These are phyloP conservation scores for Albula glossodonta DNA, from an alignment of 2,113 vertebrate genomes.

Conservation along the genomic window DNA sequence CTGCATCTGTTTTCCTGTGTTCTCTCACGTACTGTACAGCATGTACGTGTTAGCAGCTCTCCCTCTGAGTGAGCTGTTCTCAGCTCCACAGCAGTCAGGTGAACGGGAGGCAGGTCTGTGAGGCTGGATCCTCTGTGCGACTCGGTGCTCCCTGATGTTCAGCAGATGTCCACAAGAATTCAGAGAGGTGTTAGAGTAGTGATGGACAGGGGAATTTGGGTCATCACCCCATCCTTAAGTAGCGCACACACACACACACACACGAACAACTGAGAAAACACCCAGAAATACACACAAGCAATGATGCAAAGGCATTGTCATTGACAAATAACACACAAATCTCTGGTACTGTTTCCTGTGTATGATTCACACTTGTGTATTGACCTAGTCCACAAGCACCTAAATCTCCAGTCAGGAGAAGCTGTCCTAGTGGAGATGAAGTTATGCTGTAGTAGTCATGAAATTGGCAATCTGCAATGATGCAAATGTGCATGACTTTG, in stretches of 20 bases:
- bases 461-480: too few species aligned
- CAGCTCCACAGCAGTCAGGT: neutral
- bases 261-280: neutral
- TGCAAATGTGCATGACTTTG: too few species aligned
- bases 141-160: neutral
- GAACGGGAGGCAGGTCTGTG: neutral
- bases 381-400: too few species aligned
- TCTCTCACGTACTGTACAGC: neutral
- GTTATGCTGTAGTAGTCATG: too few species aligned
- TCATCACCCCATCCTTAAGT: neutral
- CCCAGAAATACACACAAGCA: neutral
- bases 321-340: too few species aligned
- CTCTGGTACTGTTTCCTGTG: too few species aligned
- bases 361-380: too few species aligned
- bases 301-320: neutral
- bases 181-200: constrained; percentile 14
- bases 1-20: neutral
- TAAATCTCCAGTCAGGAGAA: too few species aligned
- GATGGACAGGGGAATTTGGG: neutral
- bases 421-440: too few species aligned
- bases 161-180: constrained; percentile 24
- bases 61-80: too few species aligned
- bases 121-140: neutral
- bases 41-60: too few species aligned
- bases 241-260: neutral